Percentiles rank a stretch among this genome's conserved stretches.
phyloP scores from a whole-genome alignment of 2,797 vertebrate species.

The Pitangus sulphuratus region DNA sequence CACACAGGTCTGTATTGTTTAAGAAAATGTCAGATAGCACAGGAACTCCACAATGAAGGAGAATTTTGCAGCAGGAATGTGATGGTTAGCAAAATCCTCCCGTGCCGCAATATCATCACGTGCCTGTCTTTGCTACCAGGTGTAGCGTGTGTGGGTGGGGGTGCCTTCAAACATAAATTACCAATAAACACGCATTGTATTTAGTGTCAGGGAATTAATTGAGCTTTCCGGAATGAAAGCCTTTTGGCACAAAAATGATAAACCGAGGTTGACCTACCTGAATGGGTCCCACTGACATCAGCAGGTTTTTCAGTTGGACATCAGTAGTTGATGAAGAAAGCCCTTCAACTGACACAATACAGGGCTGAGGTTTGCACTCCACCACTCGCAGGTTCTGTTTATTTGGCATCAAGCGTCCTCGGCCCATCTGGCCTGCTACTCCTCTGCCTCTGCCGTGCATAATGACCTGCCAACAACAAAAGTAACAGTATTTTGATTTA shows the following conservation, averaged over 20 bases:
- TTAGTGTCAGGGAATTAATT: slow-evolving; percentile 37
- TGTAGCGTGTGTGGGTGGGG: neutral
- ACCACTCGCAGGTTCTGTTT: slow-evolving; percentile 84
- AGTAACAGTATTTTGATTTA: slow-evolving; percentile 47
- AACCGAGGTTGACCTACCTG: slow-evolving; percentile 82
- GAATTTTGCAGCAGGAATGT: neutral
- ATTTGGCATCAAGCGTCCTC: slow-evolving; percentile 83
- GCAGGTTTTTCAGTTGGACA: slow-evolving; percentile 90
- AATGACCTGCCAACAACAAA: slow-evolving; percentile 85
- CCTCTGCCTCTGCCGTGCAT: slow-evolving; percentile 89
- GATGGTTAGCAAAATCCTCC: neutral
- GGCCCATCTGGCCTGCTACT: slow-evolving; percentile 81
- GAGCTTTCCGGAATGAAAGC: slow-evolving; percentile 42
- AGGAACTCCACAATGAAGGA: neutral
- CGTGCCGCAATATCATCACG: neutral
- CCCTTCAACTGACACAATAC: slow-evolving; percentile 93
- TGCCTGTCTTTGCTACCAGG: neutral
- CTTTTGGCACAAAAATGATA: slow-evolving; percentile 63
- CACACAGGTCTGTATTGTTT: accelerated
- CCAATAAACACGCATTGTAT: slow-evolving; percentile 14
- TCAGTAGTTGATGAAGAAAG: slow-evolving; percentile 96
- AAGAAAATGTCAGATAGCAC: neutral
- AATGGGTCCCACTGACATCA: slow-evolving; percentile 95
- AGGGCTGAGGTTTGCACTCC: slow-evolving; percentile 84
- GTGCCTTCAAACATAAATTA: slow-evolving; percentile 45